These are phyloP conservation scores for Heterodera filipjevi DNA, from an alignment of 2,888 invertebrate genomes.

Conservation along the genomic window DNA sequence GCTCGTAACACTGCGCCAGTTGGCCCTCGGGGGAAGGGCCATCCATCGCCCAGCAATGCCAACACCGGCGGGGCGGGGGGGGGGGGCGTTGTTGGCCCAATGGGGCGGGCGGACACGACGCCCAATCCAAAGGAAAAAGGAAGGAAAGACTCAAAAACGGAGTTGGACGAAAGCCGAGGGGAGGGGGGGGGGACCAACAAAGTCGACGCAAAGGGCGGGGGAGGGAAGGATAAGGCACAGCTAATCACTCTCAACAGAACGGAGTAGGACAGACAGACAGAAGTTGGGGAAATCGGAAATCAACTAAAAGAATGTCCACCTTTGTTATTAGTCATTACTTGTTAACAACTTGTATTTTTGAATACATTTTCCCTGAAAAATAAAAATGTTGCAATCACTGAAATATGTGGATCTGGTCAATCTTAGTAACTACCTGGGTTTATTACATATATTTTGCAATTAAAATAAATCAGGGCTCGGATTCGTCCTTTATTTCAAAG, in stretches of 20 bases:
- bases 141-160: neutral
- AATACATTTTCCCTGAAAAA: too few relatives aligned
- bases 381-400: too few relatives aligned
- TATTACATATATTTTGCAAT: too few relatives aligned
- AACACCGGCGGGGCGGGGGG: neutral
- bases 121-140: neutral
- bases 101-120: constrained; percentile 4
- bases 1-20: constrained; percentile 1
- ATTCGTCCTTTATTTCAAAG: too few relatives aligned
- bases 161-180: neutral
- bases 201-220: neutral
- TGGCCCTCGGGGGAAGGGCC: constrained; percentile 1
- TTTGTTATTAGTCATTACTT: too few relatives aligned
- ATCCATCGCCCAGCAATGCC: neutral
- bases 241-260: neutral
- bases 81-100: neutral
- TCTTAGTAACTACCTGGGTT: too few relatives aligned
- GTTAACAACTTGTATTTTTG: too few relatives aligned
- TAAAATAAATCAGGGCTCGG: too few relatives aligned
- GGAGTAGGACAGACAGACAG: neutral
- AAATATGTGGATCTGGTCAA: too few relatives aligned
- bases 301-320: too few relatives aligned
- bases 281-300: too few relatives aligned
- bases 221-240: neutral
- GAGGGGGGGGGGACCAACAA: neutral